Percentiles rank a stretch among this genome's conserved stretches.
Evolutionary conservation across 1,140 invertebrate genomes (phyloP).

Genomic region (Drosophila pruinosa): DNA sequence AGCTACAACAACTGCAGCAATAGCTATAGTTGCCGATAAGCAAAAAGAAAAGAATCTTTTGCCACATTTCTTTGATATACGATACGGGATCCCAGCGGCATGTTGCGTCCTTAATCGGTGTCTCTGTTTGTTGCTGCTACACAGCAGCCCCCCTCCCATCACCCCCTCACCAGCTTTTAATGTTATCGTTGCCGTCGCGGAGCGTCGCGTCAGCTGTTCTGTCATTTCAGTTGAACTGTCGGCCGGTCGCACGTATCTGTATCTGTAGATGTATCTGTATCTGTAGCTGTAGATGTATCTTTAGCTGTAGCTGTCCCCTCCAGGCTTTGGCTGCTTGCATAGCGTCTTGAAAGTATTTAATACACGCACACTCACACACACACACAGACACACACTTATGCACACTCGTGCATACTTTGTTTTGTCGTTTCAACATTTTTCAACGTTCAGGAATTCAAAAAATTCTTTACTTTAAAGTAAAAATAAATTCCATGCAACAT

Average conservation of each 20-base stretch:
- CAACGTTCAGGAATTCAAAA: constrained; percentile 69
- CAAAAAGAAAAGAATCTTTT: constrained; percentile 21
- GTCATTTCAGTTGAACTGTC: constrained; percentile 52
- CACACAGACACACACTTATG: background rate
- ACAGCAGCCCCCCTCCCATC: background rate
- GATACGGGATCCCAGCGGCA: constrained; percentile 31
- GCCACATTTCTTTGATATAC: constrained; percentile 43
- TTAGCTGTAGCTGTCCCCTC: constrained; percentile 14
- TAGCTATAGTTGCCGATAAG: constrained; percentile 20
- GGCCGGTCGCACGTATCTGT: constrained; percentile 28
- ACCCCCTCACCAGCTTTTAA: background rate
- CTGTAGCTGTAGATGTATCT: constrained; percentile 8
- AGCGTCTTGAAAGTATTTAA: constrained; percentile 48
- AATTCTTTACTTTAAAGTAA: constrained; percentile 72
- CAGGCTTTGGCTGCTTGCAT: constrained; percentile 20
- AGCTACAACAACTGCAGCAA: background rate
- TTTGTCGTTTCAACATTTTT: constrained; percentile 68
- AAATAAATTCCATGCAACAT: constrained; percentile 75
- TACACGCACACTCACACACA: background rate
- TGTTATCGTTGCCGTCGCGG: constrained; percentile 1
- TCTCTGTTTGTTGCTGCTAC: background rate
- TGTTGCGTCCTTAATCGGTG: constrained; percentile 21
- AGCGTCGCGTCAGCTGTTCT: constrained; percentile 48
- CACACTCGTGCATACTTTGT: constrained; percentile 48
- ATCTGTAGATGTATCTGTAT: constrained; percentile 22